These are phyloP conservation scores for Epistrophella euchroma DNA, from an alignment of 2,888 invertebrate genomes.

Conservation along the genomic window DNA sequence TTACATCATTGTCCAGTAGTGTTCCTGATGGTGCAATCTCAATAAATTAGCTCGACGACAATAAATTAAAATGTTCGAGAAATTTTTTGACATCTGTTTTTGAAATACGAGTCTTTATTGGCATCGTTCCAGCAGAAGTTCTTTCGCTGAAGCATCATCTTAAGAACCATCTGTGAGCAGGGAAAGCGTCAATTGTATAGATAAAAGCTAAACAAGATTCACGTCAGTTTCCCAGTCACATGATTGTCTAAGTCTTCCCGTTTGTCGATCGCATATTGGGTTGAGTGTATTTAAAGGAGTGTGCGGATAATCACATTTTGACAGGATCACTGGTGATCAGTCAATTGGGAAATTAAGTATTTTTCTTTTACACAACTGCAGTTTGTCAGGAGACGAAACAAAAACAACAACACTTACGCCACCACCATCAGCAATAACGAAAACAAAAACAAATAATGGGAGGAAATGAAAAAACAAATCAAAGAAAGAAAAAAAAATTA, in stretches of 20 bases:
- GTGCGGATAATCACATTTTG: constrained; percentile 51
- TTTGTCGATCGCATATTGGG: background rate
- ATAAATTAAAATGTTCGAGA: constrained; percentile 70
- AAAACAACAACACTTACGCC: background rate
- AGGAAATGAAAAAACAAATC: constrained; percentile 15
- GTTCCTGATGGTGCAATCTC: constrained; percentile 30
- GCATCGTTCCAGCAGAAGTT: constrained; percentile 59
- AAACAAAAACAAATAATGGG: background rate
- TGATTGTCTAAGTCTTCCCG: constrained; percentile 7
- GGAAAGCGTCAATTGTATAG: constrained; percentile 42
- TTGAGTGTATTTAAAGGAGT: constrained; percentile 23
- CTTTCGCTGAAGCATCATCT: constrained; percentile 12
- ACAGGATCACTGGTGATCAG: constrained; percentile 63
- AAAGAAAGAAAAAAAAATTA: constrained; percentile 23
- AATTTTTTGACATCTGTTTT: constrained; percentile 67
- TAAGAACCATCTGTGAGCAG: no score
- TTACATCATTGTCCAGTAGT: background rate
- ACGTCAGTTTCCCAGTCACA: constrained; percentile 32
- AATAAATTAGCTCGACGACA: constrained; percentile 66
- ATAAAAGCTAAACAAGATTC: constrained; percentile 56
- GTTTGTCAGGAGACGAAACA: constrained; percentile 11
- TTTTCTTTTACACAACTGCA: constrained; percentile 12
- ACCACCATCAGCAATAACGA: background rate
- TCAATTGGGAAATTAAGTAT: constrained; percentile 47
- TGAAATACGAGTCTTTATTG: constrained; percentile 60